phyloP scores from a whole-genome alignment of 2,797 vertebrate genomes.

The Clarias pachynema region DNA sequence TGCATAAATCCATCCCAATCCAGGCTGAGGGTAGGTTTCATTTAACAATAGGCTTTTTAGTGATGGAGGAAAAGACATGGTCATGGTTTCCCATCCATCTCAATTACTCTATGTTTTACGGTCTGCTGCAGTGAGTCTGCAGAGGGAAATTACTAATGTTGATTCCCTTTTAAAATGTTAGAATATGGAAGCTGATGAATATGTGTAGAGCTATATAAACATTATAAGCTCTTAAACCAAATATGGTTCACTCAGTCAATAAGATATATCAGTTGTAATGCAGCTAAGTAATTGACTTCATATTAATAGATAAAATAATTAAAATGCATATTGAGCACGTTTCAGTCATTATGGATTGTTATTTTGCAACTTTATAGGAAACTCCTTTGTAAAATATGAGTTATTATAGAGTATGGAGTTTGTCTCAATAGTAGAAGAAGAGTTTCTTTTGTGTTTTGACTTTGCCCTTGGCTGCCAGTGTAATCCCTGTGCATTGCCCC shows the following conservation, averaged over 20 bases:
- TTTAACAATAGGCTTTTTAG: background rate
- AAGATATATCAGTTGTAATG: background rate
- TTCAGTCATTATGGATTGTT: background rate
- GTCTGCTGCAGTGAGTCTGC: background rate
- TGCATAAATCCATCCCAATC: background rate
- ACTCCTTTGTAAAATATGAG: slow-evolving; percentile 3
- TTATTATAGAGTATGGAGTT: background rate
- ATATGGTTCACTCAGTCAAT: background rate
- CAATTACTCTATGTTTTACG: background rate
- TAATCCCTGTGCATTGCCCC: slow-evolving; percentile 16
- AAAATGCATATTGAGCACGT: background rate
- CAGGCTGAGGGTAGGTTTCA: background rate
- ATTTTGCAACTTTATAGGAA: background rate
- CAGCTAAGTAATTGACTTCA: background rate
- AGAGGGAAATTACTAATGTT: background rate
- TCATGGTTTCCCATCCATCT: background rate
- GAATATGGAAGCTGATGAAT: background rate
- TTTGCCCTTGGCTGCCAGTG: slow-evolving; percentile 36
- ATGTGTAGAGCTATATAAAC: background rate
- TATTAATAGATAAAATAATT: background rate
- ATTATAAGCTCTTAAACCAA: background rate
- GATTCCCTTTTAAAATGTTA: background rate
- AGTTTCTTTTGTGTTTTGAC: slow-evolving; percentile 31
- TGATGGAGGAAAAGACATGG: background rate
- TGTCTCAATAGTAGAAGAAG: background rate